Base-by-base conservation (phyloP, 2,797 vertebrate genomes). In the Enteromius paludinosus region DNA sequence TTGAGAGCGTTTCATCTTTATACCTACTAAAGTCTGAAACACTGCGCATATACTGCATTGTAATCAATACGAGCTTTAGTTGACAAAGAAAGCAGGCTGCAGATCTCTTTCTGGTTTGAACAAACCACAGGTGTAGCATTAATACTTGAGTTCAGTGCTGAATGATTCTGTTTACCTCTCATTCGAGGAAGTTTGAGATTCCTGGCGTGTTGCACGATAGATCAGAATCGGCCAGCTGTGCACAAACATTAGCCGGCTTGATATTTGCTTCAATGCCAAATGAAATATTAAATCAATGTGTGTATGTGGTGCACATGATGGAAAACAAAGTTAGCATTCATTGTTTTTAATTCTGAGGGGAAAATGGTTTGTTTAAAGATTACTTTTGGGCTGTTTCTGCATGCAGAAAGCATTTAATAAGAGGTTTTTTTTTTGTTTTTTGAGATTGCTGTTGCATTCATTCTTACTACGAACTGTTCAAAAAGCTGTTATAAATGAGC, bases 1-100 rank as follows among this genome's bases (percentile, higher is more conserved):
- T 17, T 33, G 38, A 61, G 25, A 74, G 33, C 56, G 11, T 41
- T 80, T 80, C 38, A 74, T 81, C n/a, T 65, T 41, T 81, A 81
- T 28, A 41, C 43, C 45, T 49, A 9, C 15, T 35, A 7, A 59
- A 80, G 56, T 80, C 78, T 45, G 18, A 81, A 81, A 18, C 56
- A 20, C 30, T 1, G 8, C 23, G 0, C 52, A 59, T 61, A 43
- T 76, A 43, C 54, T 28, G 73, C 54, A 64, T 3, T 35, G 14
- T 73, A 35, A 81, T 81, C 59, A 1, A 66, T 72, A 20, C 33
- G 15, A 38, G 79, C 79, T 54, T 64, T 28, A 74, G 33, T 64
- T 64, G 3, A 66, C 23, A 66, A 56, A 82, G 74, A 77, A 30
- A 30, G 6, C 23, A 28, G 6, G 20, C 30, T 33, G 28, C 28